Percentiles rank a stretch among this genome's conserved stretches.
Evolutionary conservation across 2,797 vertebrate species (phyloP).

Genomic region (Lithobates pipiens): DNA sequence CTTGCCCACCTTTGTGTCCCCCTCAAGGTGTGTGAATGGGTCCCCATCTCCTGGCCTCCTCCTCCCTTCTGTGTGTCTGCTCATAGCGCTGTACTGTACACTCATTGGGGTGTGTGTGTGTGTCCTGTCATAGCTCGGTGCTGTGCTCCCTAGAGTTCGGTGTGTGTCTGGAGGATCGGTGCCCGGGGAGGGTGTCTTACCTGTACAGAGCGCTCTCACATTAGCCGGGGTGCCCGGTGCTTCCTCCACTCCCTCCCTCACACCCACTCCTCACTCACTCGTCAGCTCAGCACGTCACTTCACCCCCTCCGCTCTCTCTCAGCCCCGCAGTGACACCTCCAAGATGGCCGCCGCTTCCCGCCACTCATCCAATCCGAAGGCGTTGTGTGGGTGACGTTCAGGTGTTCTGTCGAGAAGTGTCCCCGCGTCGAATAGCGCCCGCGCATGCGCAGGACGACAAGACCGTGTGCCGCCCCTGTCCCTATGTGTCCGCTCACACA

Average conservation of each 20-base stretch:
- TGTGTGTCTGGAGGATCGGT: background rate
- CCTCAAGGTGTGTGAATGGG: background rate
- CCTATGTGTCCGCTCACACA: background rate
- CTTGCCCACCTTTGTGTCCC: background rate
- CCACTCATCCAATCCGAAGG: background rate
- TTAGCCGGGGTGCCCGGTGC: background rate
- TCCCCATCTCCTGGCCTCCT: too few relatives aligned
- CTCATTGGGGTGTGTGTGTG: too few relatives aligned
- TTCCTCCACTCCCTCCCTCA: background rate
- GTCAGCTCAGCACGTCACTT: background rate
- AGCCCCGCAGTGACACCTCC: constrained; percentile 44
- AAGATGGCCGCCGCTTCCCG: constrained; percentile 47
- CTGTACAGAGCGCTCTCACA: background rate
- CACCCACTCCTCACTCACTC: background rate
- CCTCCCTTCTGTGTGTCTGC: too few relatives aligned
- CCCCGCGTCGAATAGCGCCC: too few relatives aligned
- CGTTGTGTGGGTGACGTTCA: background rate
- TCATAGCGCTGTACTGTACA: too few relatives aligned
- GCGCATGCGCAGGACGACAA: too few relatives aligned
- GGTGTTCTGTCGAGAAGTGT: too few relatives aligned
- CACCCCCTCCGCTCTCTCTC: constrained; percentile 40
- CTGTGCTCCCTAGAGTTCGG: background rate
- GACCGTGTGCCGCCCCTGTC: background rate
- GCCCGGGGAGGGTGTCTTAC: background rate
- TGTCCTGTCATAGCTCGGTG: background rate